A percentile compares a stretch with the other conserved stretches of the same genome.
Conservation (phyloP, 2,888 invertebrate genomes). For the Hololepta plana region DNA sequence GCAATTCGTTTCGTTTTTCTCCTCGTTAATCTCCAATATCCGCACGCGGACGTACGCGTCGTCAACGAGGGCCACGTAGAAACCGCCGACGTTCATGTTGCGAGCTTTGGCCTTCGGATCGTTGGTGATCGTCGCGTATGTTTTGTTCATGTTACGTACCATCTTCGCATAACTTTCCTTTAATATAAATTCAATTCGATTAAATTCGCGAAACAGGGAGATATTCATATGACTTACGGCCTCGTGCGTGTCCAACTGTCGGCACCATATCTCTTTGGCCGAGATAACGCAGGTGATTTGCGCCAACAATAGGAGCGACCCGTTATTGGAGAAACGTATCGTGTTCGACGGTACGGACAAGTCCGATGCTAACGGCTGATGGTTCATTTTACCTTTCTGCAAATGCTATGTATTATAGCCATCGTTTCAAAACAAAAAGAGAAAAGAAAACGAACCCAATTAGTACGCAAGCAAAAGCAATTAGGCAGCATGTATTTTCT, state of each 20-base stretch:
- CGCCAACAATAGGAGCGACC: constrained; percentile 25
- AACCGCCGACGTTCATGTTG: no score
- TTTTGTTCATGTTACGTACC: no score
- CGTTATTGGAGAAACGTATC: constrained; percentile 20
- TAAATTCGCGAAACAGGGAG: no score
- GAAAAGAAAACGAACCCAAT: no score
- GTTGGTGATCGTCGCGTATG: no score
- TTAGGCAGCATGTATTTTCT: no score
- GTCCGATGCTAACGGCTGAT: constrained; percentile 10
- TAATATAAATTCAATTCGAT: no score
- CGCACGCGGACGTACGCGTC: constrained; percentile 29
- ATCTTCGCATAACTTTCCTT: no score
- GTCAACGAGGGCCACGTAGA: constrained; percentile 27
- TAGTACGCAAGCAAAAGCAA: no score
- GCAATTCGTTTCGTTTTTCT: constrained; percentile 24
- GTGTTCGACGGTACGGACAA: constrained; percentile 24
- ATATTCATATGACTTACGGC: constrained; percentile 23
- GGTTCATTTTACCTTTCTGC: constrained; percentile 19
- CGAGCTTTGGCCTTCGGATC: no score
- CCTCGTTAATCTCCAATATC: constrained; percentile 12
- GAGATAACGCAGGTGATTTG: constrained; percentile 26
- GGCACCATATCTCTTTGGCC: constrained; percentile 32
- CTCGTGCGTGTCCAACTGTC: constrained; percentile 30
- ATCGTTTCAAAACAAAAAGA: no score
- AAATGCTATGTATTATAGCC: no score